phyloP scores from a whole-genome alignment of 1,140 invertebrate genomes.

The Hyposmocoma kahamanoa region DNA sequence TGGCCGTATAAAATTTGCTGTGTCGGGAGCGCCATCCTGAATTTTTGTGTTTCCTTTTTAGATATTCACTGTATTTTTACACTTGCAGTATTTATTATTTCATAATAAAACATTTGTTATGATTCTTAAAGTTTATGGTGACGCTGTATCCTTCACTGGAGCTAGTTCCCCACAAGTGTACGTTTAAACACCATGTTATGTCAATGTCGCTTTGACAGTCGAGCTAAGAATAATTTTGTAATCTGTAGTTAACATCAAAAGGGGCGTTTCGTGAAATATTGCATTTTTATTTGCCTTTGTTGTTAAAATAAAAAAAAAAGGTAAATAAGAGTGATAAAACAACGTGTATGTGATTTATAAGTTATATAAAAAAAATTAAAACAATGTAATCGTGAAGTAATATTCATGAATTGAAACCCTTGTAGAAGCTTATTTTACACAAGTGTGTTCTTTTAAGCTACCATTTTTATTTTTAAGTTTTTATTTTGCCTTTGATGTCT shows the following conservation, averaged over 20 bases:
- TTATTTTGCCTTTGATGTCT: not conserved
- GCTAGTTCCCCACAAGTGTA: not conserved
- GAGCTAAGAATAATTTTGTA: not conserved
- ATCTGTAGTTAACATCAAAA: not conserved
- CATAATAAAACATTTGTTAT: too few species aligned
- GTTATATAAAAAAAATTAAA: too few species aligned
- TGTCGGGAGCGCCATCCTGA: conserved; percentile 57
- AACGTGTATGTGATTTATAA: too few species aligned
- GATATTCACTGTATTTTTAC: too few species aligned
- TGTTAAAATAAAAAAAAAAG: too few species aligned
- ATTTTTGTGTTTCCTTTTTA: conserved; percentile 24
- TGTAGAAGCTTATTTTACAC: not conserved
- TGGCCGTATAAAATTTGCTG: conserved; percentile 31
- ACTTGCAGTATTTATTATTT: too few species aligned
- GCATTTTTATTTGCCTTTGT: too few species aligned
- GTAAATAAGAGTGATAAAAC: too few species aligned
- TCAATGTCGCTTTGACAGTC: not conserved
- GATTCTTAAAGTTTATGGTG: not conserved
- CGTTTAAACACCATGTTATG: not conserved
- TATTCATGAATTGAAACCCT: conserved; percentile 3
- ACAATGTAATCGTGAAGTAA: not conserved
- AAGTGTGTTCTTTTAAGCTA: not conserved
- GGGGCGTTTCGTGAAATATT: not conserved
- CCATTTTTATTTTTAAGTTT: not conserved
- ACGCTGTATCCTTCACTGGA: not conserved